phyloP scores from a whole-genome alignment of 2,888 invertebrate species.

The Neocrepidodera transversa region DNA sequence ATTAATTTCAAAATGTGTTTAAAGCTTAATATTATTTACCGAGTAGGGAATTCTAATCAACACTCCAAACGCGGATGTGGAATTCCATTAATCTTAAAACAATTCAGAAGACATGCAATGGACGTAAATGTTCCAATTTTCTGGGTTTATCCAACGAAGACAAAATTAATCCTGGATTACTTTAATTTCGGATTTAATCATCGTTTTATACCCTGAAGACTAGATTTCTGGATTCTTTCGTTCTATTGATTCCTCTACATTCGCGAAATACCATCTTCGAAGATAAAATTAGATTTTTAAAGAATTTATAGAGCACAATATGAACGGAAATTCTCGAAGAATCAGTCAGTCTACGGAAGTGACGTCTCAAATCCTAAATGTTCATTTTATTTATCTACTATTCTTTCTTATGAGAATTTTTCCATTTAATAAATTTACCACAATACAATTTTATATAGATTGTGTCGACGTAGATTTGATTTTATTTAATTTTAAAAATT shows the following conservation, averaged over 20 bases:
- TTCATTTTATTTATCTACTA: no score
- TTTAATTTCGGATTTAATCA: constrained; percentile 15
- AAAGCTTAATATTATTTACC: background rate
- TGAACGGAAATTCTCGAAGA: background rate
- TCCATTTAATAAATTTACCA: no score
- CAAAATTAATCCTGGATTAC: constrained; percentile 20
- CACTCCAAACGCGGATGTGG: background rate
- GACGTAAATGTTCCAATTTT: constrained; percentile 25
- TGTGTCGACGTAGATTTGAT: no score
- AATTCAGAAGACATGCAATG: constrained; percentile 14
- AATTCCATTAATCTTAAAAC: constrained; percentile 17
- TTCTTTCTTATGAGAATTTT: no score
- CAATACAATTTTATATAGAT: no score
- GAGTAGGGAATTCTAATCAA: background rate
- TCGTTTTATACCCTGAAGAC: constrained; percentile 3
- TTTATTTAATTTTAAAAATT: no score
- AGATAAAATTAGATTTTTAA: constrained; percentile 1
- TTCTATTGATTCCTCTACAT: background rate
- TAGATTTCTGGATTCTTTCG: background rate
- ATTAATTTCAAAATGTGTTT: no score
- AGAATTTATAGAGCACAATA: background rate
- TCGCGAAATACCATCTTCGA: background rate
- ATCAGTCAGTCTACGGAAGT: background rate
- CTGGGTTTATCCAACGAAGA: constrained; percentile 16
- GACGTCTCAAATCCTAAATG: no score